Evolutionary conservation across 2,888 invertebrate genomes (phyloP).

Genomic region (Amorpha juglandis): DNA sequence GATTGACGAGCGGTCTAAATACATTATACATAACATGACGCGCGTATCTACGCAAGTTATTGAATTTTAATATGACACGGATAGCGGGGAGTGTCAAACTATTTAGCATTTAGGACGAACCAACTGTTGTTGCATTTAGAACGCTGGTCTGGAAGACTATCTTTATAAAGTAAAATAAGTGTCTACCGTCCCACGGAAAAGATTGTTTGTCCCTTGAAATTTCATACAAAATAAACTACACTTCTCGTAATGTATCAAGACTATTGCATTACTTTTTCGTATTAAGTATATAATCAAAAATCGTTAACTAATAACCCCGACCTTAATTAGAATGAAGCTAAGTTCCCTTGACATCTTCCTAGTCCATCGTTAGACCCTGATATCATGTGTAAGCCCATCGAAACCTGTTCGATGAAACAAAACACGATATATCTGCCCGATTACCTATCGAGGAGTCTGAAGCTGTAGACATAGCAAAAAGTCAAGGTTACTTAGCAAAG

Average conservation of each 20-base stretch:
- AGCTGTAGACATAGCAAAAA: too few relatives aligned
- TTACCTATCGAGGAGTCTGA: too few relatives aligned
- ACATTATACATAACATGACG: slow-evolving; percentile 75
- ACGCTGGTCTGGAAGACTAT: background rate
- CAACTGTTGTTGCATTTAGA: slow-evolving; percentile 17
- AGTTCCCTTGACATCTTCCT: too few relatives aligned
- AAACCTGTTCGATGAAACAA: too few relatives aligned
- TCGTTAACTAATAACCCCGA: too few relatives aligned
- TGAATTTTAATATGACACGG: slow-evolving; percentile 68
- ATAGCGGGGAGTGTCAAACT: slow-evolving; percentile 47
- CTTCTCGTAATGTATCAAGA: background rate
- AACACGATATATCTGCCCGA: too few relatives aligned
- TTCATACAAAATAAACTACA: background rate
- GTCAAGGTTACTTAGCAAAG: too few relatives aligned
- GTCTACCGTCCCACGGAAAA: background rate
- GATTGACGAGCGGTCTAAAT: slow-evolving; percentile 52
- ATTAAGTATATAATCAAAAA: too few relatives aligned
- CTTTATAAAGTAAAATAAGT: background rate
- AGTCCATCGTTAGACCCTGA: too few relatives aligned
- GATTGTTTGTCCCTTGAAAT: background rate
- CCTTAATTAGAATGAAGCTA: too few relatives aligned
- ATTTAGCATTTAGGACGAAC: slow-evolving; percentile 44
- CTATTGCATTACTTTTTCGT: too few relatives aligned
- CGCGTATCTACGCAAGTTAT: slow-evolving; percentile 62
- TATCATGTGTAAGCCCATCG: too few relatives aligned